phyloP scores from a whole-genome alignment of 2,888 invertebrate genomes.

The Agrilus mali region DNA sequence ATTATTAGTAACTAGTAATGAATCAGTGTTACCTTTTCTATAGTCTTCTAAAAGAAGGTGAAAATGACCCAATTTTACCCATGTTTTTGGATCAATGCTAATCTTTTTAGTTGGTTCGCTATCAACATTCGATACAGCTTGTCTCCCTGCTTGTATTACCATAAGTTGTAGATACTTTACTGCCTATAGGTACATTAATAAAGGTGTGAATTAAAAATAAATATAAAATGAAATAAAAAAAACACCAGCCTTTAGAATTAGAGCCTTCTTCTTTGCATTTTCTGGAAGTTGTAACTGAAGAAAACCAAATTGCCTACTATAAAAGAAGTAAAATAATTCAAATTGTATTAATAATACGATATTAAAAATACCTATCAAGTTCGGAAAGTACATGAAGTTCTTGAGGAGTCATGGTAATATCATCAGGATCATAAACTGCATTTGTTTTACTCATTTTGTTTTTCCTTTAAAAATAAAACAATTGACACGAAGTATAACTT shows the following conservation, averaged over 20 bases:
- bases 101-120: conserved; percentile 42
- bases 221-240: background rate
- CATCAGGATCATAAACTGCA: conserved; percentile 25
- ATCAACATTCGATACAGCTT: conserved; percentile 24
- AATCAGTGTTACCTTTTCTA: conserved; percentile 73
- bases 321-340: conserved; percentile 23
- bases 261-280: conserved; percentile 65
- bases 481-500: too few species aligned
- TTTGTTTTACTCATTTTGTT: conserved; percentile 27
- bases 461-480: background rate
- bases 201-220: conserved; percentile 2
- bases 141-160: conserved; percentile 64
- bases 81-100: conserved; percentile 79
- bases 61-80: conserved; percentile 91
- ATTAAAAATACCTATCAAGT: conserved; percentile 60
- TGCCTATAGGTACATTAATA: conserved; percentile 43
- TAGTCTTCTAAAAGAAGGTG: conserved; percentile 88
- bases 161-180: conserved; percentile 76
- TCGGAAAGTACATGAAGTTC: conserved; percentile 78
- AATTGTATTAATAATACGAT: conserved; percentile 1
- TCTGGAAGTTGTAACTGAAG: conserved; percentile 69
- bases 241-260: conserved; percentile 56
- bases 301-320: conserved; percentile 85
- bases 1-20: background rate
- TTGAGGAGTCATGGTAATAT: conserved; percentile 51